Base-by-base conservation (phyloP, 2,888 invertebrate species). In the Melieria omissa region DNA sequence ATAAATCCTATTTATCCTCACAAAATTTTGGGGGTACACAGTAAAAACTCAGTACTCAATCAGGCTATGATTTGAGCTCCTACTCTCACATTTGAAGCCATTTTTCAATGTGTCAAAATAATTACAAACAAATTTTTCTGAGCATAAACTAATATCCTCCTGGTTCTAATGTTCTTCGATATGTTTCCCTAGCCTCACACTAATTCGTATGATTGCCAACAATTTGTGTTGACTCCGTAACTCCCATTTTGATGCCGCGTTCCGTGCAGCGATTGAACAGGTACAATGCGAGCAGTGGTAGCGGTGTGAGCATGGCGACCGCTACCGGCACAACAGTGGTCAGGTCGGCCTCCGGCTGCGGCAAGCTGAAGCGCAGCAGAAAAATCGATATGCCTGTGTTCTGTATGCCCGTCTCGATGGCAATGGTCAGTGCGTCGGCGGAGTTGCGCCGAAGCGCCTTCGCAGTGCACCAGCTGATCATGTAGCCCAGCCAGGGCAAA, bases 331-430 rank as follows among this genome's bases (percentile, higher is more conserved):
- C 90, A 79, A 97, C 95, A 60, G 96, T 95, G 4, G 97, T 95
- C 60, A 97, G 88, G 88, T 97, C 97, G 0, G 94, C 95, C 76
- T 93, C 93, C 0, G 97, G 97, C 81, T 95, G 94, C 0, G 90
- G 91, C 72, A 98, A 88, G 4, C 95, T 92, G 82, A 95, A 92
- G 71, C 93, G 88, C 68, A 98, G 88, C 78, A 98, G 88, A 86
- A 97, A 95, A 80, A 98, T 97, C 0, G 97, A 91, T 75, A 98
- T 85, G 7, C 96, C 97, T 0, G 97, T 96, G 88, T 98, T 98
- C 88, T 97, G 97, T 68, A 97, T 92, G 65, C 97, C 96, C 5
- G 95, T 95, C 88, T 98, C 98, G 64, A 98, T 93, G 63, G 95
- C 93, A 80, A 98, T 96, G 5, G 98, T 95, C n/a, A 95, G 87